Conservation (phyloP, 2,888 invertebrate genomes). For the Aethes cnicana region DNA sequence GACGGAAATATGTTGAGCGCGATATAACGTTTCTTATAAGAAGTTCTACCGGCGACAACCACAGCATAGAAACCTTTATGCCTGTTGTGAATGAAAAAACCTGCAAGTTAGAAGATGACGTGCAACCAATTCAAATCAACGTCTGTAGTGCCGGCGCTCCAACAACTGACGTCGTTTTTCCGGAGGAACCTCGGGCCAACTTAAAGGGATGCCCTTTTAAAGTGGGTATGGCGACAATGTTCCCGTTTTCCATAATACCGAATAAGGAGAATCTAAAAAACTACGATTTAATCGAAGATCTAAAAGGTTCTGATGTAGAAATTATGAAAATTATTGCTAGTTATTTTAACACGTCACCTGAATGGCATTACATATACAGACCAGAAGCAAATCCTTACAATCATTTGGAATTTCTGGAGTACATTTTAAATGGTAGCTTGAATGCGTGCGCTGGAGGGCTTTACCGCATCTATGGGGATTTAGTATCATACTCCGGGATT, state of each 20-base stretch:
- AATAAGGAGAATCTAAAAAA: conserved; percentile 42
- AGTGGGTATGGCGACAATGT: conserved; percentile 53
- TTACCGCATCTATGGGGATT: conserved; percentile 57
- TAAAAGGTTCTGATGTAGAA: conserved; percentile 56
- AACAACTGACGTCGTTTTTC: conserved; percentile 41
- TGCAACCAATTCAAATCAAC: conserved; percentile 41
- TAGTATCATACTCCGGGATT: conserved; percentile 60
- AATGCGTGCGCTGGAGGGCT: conserved; percentile 64
- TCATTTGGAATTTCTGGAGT: conserved; percentile 44
- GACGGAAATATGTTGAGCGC: conserved; percentile 37
- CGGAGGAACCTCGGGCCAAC: conserved; percentile 46
- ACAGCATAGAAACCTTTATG: conserved; percentile 44
- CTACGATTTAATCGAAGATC: conserved; percentile 46
- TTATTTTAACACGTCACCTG: conserved; percentile 54
- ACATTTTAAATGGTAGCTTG: conserved; percentile 57
- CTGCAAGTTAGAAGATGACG: conserved; percentile 41
- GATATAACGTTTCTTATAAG: conserved; percentile 49
- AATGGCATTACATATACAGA: conserved; percentile 48
- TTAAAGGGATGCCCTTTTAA: conserved; percentile 57
- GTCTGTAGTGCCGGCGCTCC: conserved; percentile 45
- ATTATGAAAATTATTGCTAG: conserved; percentile 58
- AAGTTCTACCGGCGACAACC: conserved; percentile 26
- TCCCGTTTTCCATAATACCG: conserved; percentile 52
- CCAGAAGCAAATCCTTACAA: conserved; percentile 44
- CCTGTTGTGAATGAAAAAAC: conserved; percentile 46